Conservation (phyloP, 2,113 vertebrate genomes). For the Sterna hirundo region DNA sequence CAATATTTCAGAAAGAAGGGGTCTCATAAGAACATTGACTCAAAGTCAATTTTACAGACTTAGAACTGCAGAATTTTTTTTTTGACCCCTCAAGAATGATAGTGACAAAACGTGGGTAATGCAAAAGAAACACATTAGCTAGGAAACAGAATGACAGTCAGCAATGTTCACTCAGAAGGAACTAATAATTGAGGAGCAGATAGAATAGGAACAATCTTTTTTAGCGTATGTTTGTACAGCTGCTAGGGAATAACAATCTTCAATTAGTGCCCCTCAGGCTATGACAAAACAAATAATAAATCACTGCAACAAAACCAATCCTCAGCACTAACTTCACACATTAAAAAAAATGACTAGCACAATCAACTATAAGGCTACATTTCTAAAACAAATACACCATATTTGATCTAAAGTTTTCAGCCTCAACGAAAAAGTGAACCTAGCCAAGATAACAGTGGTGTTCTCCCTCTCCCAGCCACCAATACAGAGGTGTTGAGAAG, state of each 20-base stretch:
- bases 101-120: neutral
- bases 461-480: neutral
- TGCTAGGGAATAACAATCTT: neutral
- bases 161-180: slow-evolving; percentile 38
- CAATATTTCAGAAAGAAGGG: neutral
- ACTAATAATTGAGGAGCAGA: slow-evolving; percentile 23
- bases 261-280: slow-evolving; percentile 10
- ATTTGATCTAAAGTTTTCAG: neutral
- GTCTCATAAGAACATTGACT: neutral
- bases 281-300: slow-evolving; percentile 30
- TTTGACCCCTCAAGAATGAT: neutral
- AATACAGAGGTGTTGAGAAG: neutral
- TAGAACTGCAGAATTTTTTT: neutral
- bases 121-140: neutral
- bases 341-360: neutral
- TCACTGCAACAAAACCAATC: slow-evolving; percentile 17
- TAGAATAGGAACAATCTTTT: slow-evolving; percentile 13
- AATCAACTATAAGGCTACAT: neutral
- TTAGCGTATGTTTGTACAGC: neutral
- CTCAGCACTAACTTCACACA: neutral
- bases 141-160: slow-evolving; percentile 11
- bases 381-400: neutral
- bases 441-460: neutral
- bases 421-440: neutral
- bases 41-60: neutral